phyloP scores from a whole-genome alignment of 1,140 invertebrate species.

The Bombus picipes region DNA sequence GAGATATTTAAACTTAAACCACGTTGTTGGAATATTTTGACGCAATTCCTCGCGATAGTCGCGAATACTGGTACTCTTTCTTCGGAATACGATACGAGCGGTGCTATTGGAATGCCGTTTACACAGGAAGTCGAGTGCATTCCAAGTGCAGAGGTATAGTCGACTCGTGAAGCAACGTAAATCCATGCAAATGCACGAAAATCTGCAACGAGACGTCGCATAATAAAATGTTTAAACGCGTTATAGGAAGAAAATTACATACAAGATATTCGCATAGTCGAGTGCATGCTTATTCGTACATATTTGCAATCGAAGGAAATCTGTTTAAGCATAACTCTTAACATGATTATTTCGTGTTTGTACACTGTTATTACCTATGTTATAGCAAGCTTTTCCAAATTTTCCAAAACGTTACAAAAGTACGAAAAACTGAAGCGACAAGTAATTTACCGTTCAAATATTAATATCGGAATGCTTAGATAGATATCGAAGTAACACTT shows the following conservation, averaged over 20 bases:
- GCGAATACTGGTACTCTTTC: neutral
- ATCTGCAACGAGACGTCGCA: slow-evolving; percentile 10
- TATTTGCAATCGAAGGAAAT: neutral
- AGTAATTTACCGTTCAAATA: too few relatives aligned
- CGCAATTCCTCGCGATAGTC: neutral
- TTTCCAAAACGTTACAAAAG: too few relatives aligned
- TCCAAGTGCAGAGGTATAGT: neutral
- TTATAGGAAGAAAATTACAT: neutral
- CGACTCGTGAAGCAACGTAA: neutral
- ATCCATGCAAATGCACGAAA: neutral
- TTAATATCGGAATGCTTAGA: too few relatives aligned
- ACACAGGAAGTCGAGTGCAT: neutral
- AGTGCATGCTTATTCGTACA: neutral
- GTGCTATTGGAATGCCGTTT: slow-evolving; percentile 10
- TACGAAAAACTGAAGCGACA: too few relatives aligned
- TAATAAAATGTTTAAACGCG: slow-evolving; percentile 2
- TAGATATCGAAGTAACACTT: too few relatives aligned
- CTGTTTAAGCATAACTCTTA: neutral
- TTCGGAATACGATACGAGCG: neutral
- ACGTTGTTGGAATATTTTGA: neutral
- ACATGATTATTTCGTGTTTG: neutral
- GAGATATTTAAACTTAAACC: neutral
- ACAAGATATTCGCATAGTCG: neutral
- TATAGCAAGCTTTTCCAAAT: too few relatives aligned
- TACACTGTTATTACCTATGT: too few relatives aligned